These are phyloP conservation scores for Setipinna tenuifilis DNA, from an alignment of 2,797 vertebrate genomes.

Conservation along the genomic window DNA sequence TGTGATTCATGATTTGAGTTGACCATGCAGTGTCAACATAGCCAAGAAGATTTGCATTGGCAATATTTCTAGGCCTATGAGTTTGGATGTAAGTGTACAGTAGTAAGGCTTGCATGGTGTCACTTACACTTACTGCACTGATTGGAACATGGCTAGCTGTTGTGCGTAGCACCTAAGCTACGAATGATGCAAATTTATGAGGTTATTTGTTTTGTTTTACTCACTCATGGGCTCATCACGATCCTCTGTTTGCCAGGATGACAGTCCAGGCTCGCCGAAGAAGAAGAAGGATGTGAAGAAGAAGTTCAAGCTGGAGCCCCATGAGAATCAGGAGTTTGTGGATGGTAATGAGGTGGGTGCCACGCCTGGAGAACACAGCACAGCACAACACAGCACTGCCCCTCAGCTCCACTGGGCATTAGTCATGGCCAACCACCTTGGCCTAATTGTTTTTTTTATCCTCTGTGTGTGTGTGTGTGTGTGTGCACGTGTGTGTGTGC, in stretches of 20 bases:
- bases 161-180: not conserved
- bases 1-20: not conserved
- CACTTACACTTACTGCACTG: not conserved
- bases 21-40: not conserved
- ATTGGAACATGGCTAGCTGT: not conserved
- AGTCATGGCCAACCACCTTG: not conserved
- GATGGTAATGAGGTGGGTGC: conserved; percentile 92
- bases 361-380: not conserved
- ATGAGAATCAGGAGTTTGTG: conserved; percentile 95
- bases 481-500: not conserved
- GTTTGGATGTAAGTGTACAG: not conserved
- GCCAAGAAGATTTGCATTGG: not conserved
- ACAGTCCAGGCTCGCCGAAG: conserved; percentile 92
- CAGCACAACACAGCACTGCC: not conserved
- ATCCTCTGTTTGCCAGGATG: conserved; percentile 78
- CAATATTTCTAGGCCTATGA: not conserved
- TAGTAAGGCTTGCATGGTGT: not conserved
- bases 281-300: conserved; percentile 97
- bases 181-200: too few relatives aligned
- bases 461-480: not conserved
- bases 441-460: conserved; percentile 4
- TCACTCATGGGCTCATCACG: not conserved
- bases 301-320: conserved; percentile 98
- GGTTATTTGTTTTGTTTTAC: not conserved
- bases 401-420: not conserved